Evolutionary conservation across 2,797 vertebrate genomes (phyloP).

Genomic region (Sylvilagus floridanus): DNA sequence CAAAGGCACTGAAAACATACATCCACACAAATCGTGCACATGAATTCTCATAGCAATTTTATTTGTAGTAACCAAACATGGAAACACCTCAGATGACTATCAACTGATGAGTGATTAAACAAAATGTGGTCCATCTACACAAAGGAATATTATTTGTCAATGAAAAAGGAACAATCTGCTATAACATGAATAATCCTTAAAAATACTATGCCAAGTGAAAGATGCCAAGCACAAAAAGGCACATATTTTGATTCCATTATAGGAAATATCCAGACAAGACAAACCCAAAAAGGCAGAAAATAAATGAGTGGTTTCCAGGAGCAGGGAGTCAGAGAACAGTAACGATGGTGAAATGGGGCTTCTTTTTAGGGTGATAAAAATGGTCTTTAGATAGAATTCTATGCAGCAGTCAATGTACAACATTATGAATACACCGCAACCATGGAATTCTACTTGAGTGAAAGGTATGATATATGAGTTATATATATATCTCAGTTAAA

Average conservation of each 20-base stretch:
- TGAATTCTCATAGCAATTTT: not conserved
- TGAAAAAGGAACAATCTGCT: not conserved
- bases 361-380: not conserved
- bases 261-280: not conserved
- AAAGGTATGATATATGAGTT: not conserved
- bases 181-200: not conserved
- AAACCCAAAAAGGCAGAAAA: not conserved
- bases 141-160: not conserved
- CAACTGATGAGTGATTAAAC: not conserved
- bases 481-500: not conserved
- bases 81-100: not conserved
- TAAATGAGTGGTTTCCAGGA: not conserved
- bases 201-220: not conserved
- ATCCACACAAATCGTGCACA: no score
- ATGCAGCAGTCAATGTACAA: not conserved
- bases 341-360: not conserved
- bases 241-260: not conserved
- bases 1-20: not conserved
- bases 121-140: not conserved
- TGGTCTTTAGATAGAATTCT: not conserved
- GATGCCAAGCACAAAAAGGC: not conserved
- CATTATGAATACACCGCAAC: not conserved
- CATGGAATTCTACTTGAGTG: not conserved
- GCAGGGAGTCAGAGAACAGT: fast-evolving
- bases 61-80: not conserved